phyloP scores from a whole-genome alignment of 2,797 vertebrate genomes.

The Microcaecilia unicolor region DNA sequence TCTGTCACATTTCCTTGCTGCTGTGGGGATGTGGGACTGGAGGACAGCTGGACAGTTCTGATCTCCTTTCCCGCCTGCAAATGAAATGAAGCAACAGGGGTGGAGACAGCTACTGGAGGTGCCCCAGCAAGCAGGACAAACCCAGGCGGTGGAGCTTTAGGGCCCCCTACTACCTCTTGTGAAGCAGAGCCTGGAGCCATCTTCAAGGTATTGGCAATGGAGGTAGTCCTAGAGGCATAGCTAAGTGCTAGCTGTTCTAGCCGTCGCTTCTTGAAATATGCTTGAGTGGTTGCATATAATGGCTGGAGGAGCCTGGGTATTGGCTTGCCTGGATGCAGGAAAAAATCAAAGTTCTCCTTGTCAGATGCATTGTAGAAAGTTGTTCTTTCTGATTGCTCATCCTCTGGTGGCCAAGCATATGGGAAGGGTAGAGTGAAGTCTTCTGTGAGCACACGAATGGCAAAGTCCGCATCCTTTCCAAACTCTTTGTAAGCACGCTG shows the following conservation, averaged over 20 bases:
- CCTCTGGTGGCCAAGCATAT: conserved; percentile 27
- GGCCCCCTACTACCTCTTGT: too few species aligned
- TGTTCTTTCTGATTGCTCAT: background rate
- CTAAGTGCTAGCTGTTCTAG: conserved; percentile 28
- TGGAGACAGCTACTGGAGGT: too few species aligned
- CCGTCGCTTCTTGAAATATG: conserved; percentile 24
- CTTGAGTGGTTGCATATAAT: conserved; percentile 31
- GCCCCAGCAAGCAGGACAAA: background rate
- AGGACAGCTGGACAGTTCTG: too few species aligned
- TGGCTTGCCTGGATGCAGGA: conserved; percentile 21
- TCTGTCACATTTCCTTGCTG: too few species aligned
- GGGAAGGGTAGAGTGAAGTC: conserved; percentile 45
- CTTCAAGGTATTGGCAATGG: background rate
- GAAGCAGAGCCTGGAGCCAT: too few species aligned
- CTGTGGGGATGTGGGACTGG: too few species aligned
- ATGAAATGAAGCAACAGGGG: too few species aligned
- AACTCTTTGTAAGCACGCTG: conserved; percentile 32
- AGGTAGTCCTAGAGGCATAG: background rate
- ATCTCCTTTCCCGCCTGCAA: too few species aligned
- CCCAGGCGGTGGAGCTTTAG: background rate
- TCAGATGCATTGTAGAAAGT: conserved; percentile 25
- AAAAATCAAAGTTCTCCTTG: conserved; percentile 30
- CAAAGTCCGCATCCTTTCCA: conserved; percentile 40
- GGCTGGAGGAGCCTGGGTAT: conserved; percentile 28
- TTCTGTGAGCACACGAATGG: conserved; percentile 40